phyloP scores from a whole-genome alignment of 2,888 invertebrate species.

The Agrilus mali region DNA sequence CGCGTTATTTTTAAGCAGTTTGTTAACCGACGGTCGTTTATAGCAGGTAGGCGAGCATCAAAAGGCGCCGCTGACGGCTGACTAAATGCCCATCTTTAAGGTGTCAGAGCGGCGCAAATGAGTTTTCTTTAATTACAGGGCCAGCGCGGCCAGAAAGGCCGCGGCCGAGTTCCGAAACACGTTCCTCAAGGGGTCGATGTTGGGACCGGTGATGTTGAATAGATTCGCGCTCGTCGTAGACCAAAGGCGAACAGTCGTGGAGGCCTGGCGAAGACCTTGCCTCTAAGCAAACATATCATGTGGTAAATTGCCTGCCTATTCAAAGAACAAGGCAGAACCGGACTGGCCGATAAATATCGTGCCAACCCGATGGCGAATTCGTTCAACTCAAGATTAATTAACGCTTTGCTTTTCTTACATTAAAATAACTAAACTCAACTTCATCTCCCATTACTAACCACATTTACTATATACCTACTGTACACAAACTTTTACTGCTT shows the following conservation, averaged over 20 bases:
- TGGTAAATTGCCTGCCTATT: conserved; percentile 36
- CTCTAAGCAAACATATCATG: conserved; percentile 37
- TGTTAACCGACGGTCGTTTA: conserved; percentile 34
- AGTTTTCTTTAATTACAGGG: conserved; percentile 38
- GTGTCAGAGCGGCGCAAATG: conserved; percentile 37
- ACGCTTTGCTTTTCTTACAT: too few relatives aligned
- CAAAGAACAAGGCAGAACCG: conserved; percentile 7
- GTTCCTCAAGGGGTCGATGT: conserved; percentile 4
- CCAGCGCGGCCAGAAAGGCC: conserved; percentile 30
- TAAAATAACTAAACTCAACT: too few relatives aligned
- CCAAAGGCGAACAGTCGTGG: conserved; percentile 15
- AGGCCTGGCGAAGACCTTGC: conserved; percentile 28
- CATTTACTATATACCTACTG: too few relatives aligned
- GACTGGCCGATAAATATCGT: too few relatives aligned
- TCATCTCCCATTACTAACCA: too few relatives aligned
- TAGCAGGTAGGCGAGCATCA: conserved; percentile 31
- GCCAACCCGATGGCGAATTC: too few relatives aligned
- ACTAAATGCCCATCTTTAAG: conserved; percentile 39
- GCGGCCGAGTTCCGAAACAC: conserved; percentile 16
- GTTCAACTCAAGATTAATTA: too few relatives aligned
- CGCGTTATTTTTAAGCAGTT: conserved; percentile 31
- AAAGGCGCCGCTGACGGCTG: conserved; percentile 38
- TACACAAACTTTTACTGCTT: too few relatives aligned
- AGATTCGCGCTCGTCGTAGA: conserved; percentile 9
- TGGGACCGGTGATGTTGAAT: conserved; percentile 6